Evolutionary conservation across 2,888 invertebrate species (phyloP).

Genomic region (Imbricaverruca yamaguchii): DNA sequence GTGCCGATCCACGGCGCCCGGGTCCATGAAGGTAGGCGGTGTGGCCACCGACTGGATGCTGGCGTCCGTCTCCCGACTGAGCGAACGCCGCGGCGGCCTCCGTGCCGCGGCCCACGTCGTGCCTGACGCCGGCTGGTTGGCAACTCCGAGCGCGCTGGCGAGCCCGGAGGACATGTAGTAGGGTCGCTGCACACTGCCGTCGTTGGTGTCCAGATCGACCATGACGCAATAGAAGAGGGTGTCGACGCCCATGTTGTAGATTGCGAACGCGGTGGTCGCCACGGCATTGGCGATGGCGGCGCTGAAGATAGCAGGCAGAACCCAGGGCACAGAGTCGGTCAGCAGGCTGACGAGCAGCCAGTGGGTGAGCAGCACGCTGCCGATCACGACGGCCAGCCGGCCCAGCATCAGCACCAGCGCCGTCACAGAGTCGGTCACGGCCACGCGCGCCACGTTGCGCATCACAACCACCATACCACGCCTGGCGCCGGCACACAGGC

Average conservation of each 20-base stretch:
- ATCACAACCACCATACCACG: neutral
- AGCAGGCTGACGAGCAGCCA: neutral
- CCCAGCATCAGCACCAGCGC: neutral
- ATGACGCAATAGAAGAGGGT: constrained; percentile 5
- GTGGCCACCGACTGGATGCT: too few relatives aligned
- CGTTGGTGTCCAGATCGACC: constrained; percentile 3
- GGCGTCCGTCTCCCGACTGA: too few relatives aligned
- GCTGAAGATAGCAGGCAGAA: neutral
- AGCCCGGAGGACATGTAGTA: neutral
- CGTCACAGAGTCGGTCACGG: neutral
- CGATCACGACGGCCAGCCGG: neutral
- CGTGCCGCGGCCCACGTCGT: neutral
- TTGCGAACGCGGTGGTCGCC: neutral
- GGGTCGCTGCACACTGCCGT: neutral
- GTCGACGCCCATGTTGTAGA: constrained; percentile 3
- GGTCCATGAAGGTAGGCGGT: too few relatives aligned
- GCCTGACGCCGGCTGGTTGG: neutral
- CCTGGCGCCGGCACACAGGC: neutral
- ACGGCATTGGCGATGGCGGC: neutral
- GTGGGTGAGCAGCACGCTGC: neutral
- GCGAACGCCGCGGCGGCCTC: neutral
- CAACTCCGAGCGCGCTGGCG: neutral
- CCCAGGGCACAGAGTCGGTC: neutral
- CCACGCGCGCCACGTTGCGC: neutral
- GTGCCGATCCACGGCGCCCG: too few relatives aligned